These are phyloP conservation scores for Alectoris magna DNA, from an alignment of 2,797 vertebrate species.

Conservation along the genomic window DNA sequence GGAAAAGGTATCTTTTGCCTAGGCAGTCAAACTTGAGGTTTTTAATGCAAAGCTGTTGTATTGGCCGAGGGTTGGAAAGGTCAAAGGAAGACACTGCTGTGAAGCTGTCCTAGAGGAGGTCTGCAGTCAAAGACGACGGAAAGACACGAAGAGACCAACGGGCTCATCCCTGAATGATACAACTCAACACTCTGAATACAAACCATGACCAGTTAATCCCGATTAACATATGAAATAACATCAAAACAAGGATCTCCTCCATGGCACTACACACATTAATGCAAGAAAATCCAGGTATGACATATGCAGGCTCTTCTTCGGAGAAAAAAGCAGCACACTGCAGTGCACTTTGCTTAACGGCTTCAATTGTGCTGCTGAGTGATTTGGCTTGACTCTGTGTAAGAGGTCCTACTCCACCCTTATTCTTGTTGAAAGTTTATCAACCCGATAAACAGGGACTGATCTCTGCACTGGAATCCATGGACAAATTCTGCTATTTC, in stretches of 20 bases:
- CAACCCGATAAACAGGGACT: constrained; percentile 29
- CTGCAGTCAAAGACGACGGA: background rate
- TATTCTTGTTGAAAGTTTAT: constrained; percentile 8
- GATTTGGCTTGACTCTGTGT: background rate
- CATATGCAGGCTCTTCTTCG: background rate
- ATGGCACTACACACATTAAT: background rate
- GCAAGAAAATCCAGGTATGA: background rate
- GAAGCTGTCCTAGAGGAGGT: background rate
- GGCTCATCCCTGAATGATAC: background rate
- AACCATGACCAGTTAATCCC: background rate
- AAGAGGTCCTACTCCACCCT: background rate
- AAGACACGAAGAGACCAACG: background rate
- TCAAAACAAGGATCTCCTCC: background rate
- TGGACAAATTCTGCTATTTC: constrained; percentile 42
- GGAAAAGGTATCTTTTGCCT: background rate
- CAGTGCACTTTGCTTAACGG: background rate
- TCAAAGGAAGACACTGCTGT: background rate
- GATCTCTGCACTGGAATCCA: constrained; percentile 13
- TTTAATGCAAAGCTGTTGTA: background rate
- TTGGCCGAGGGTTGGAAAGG: background rate
- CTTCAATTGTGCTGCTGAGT: background rate
- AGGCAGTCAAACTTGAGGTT: background rate
- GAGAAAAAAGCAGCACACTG: background rate
- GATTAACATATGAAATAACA: background rate
- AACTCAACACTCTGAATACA: background rate